Evolutionary conservation across 2,797 vertebrate species (phyloP), one percentile per base, ranked within the genome.

Genomic region (Glyptemys insculpta): DNA sequence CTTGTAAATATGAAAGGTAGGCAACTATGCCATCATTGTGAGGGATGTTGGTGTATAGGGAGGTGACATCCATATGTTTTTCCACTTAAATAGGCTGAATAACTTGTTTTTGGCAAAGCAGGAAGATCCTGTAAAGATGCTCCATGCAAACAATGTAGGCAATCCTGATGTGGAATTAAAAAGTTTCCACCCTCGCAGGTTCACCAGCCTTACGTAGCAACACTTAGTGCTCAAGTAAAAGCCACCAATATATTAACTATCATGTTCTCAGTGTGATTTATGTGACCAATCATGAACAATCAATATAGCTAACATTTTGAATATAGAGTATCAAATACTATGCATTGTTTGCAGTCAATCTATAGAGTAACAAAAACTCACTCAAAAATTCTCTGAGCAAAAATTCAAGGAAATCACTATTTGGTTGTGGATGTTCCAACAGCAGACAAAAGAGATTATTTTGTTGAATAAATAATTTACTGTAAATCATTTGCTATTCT

Each of bases 371-470:
- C 47, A 68, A 79, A 25, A 83, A 68, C 2, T 7, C 12, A 76
- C 14, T 44, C 88, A 87, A 54, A 72, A 0, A 3, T 23, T 56
- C 12, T 89, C 4, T 12, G 19, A 76, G 81, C 82, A 85, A 47
- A 86, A 83, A 85, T 53, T 62, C 23, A 54, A 80, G 5, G 82
- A 4, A 0, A 27, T 23, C 54, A 53, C n/a, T 2, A 34, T 81
- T 10, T 91, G 90, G 7, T 85, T 8, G 49, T 49, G 12, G 1
- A 1, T 84, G 2, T 85, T 89, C 12, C 50, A 82, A 87, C 87
- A 1, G 19, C 72, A 81, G 62, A 83, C 15, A 82, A 82, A 91
- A 34, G 62, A 65, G 3, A 31, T 18, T 90, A 84, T 88, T 94
- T 31, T 74, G 11, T 31, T 72, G 6, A 87, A 56, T 25, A 83